Evolutionary conservation across 2,888 invertebrate genomes (phyloP), one percentile per base, ranked within the genome.

Genomic region (Phalera bucephala): DNA sequence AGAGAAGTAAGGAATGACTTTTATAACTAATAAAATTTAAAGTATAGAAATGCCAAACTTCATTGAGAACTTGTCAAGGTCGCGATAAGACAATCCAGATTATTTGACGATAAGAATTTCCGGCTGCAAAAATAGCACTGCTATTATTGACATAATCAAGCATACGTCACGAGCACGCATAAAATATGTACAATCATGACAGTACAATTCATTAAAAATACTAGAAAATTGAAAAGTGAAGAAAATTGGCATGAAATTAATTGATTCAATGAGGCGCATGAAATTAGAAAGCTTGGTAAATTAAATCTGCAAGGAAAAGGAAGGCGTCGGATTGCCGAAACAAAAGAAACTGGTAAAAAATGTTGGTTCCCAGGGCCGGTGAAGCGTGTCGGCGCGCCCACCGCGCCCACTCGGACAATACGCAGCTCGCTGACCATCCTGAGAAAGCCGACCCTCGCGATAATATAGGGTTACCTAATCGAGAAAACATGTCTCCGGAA

Each of bases 321-420:
- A 27, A 21, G 33, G 25, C 30, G 13, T 22, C 3, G 5, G 10
- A 25, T 12, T 6, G 14, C 9, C 21, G 13, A 39, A 40, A 39
- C 17, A 32, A 20, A 32, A 40, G 27, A 34, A 31, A 31, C 33
- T 31, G 31, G 32, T 43, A 36, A 32, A 31, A 34, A 36, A 34
- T 36, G 41, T 19, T 31, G 14, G 59, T 61, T 61, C 58, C 61
- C 51, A 47, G 38, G 47, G 30, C 36, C 53, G 45, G 46, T 55
- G 55, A 39, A 51, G 60, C 64, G 60, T 55, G 56, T 47, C 64
- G 36, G 38, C 13, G n/a, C 3, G 36, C 38, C 44, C 31, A 20
- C 2, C 15, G 6, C 28, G 15, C 19, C 29, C 31, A 36, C 33
- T 40, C 48, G 44, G 43, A 29, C 33, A 20, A 19, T 27, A 0